These are phyloP conservation scores for Marmota monax DNA, from an alignment of 2,113 vertebrate genomes.

Conservation along the genomic window DNA sequence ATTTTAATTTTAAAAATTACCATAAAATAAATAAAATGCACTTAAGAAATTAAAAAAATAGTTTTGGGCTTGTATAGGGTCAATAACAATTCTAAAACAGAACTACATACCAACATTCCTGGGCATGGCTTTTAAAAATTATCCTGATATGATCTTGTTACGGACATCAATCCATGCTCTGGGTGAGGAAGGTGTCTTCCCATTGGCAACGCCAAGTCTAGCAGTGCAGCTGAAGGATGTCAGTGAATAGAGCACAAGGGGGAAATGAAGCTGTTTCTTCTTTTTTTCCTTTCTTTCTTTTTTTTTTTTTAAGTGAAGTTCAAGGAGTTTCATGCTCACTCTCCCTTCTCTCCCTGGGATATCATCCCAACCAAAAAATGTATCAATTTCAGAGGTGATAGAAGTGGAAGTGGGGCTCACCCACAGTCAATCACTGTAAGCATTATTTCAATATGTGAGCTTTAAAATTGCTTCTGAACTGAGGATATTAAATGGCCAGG, in stretches of 20 bases:
- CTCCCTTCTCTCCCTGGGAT: conserved; percentile 20
- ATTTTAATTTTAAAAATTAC: no score
- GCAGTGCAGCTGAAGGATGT: neutral
- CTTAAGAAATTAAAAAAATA: conserved; percentile 23
- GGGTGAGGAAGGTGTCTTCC: no score
- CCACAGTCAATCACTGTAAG: conserved; percentile 58
- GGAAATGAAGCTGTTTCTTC: conserved; percentile 28
- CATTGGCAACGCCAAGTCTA: neutral
- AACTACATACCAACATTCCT: conserved; percentile 60
- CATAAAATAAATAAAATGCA: no score
- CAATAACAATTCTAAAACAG: conserved; percentile 57
- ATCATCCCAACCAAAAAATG: conserved; percentile 51
- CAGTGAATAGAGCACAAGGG: neutral
- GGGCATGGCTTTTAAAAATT: conserved; percentile 60
- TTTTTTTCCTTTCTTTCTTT: no score
- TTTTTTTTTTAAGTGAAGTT: neutral
- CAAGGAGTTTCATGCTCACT: neutral
- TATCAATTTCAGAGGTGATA: conserved; percentile 64
- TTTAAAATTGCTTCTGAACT: conserved; percentile 72
- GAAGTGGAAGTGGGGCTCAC: conserved; percentile 64
- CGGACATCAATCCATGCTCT: neutral
- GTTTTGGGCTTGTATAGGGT: conserved; percentile 61
- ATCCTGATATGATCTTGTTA: neutral
- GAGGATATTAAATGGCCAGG: neutral
- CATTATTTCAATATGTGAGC: conserved; percentile 49